Conservation (phyloP, 2,797 vertebrate genomes). For the Galago senegalensis region DNA sequence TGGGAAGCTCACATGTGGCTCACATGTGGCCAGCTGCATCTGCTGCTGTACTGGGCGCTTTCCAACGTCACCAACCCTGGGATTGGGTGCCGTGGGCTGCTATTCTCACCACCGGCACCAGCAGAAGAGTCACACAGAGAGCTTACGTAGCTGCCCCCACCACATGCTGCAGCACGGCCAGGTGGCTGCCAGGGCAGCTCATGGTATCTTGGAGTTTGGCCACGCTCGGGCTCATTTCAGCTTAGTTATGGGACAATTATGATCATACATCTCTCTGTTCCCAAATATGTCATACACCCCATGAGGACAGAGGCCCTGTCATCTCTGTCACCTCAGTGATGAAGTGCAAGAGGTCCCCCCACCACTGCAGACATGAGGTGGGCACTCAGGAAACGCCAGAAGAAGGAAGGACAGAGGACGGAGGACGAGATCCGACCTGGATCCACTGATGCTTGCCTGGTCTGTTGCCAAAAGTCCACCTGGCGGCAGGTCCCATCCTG, state of each 20-base stretch:
- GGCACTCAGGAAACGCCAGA: background rate
- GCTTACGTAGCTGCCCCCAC: background rate
- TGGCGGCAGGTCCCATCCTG: too few relatives aligned
- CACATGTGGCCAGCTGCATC: background rate
- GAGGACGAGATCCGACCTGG: background rate
- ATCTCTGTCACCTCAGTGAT: background rate
- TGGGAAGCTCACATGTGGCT: too few relatives aligned
- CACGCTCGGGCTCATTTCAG: background rate
- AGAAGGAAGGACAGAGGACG: background rate
- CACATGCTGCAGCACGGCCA: background rate
- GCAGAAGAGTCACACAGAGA: background rate
- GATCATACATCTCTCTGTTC: background rate
- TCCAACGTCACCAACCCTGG: background rate
- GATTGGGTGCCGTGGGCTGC: accelerated
- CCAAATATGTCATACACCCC: background rate
- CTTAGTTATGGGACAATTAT: background rate
- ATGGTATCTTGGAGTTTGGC: accelerated
- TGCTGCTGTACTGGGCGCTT: background rate
- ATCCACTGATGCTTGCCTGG: background rate
- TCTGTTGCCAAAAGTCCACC: background rate
- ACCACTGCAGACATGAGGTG: background rate
- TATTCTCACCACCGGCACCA: background rate
- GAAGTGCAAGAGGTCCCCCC: too few relatives aligned
- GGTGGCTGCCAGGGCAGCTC: background rate
- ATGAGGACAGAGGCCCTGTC: background rate